Conservation (phyloP, 2,113 vertebrate genomes). For the Geococcyx californianus region DNA sequence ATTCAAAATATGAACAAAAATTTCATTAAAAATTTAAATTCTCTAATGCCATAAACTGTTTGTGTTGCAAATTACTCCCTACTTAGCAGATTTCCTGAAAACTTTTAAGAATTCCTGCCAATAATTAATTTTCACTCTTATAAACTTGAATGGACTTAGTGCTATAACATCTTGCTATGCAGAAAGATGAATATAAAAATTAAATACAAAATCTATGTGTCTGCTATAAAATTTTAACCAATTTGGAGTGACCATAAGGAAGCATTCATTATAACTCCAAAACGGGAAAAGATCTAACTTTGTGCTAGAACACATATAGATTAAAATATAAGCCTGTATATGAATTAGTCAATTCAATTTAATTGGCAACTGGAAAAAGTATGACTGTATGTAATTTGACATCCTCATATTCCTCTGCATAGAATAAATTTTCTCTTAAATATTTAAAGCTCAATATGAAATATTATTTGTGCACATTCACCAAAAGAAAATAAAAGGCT, state of each 20-base stretch:
- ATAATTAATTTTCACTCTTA: background rate
- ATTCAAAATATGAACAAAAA: background rate
- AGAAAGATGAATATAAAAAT: background rate
- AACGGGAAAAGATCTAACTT: background rate
- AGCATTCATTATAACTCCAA: background rate
- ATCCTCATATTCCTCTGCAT: background rate
- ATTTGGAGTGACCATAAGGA: background rate
- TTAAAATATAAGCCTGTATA: background rate
- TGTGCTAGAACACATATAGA: background rate
- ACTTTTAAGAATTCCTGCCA: background rate
- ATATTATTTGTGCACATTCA: background rate
- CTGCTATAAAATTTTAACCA: background rate
- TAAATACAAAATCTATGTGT: background rate
- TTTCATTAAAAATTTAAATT: background rate
- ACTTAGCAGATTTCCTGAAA: background rate
- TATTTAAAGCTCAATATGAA: background rate
- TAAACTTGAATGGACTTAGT: background rate
- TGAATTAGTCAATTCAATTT: background rate
- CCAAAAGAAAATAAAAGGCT: background rate
- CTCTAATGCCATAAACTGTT: background rate
- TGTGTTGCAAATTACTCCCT: background rate
- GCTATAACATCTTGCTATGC: background rate
- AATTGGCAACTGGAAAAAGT: background rate
- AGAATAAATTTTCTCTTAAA: background rate
- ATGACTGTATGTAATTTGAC: background rate